Evolutionary conservation across 2,113 vertebrate species (phyloP).

Genomic region (Spheniscus mendiculus): DNA sequence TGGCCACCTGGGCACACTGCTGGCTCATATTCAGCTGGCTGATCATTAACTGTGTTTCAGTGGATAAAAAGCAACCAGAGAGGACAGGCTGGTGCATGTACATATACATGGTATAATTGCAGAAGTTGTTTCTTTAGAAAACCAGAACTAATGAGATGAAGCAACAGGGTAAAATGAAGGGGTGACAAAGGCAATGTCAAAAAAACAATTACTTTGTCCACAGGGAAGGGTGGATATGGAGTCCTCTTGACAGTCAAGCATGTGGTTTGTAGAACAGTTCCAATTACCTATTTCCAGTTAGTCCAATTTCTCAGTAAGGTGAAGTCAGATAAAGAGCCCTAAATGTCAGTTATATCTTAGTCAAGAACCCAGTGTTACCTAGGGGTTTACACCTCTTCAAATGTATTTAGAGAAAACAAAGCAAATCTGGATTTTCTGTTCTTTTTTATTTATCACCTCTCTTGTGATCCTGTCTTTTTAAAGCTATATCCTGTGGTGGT

Average conservation of each 20-base stretch:
- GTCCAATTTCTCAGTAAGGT: not conserved
- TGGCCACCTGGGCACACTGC: too few species aligned
- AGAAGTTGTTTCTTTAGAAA: not conserved
- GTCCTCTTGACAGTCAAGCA: not conserved
- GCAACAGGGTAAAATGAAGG: not conserved
- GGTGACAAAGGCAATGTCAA: not conserved
- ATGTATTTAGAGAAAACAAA: not conserved
- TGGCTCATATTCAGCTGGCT: too few species aligned
- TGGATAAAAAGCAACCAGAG: not conserved
- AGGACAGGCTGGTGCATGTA: not conserved
- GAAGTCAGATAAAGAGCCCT: not conserved
- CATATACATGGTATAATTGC: not conserved
- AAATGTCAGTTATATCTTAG: not conserved
- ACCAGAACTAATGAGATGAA: not conserved
- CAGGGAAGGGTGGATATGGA: not conserved
- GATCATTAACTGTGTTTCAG: not conserved
- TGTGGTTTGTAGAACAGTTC: not conserved
- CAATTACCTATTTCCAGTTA: not conserved
- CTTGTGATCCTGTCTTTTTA: constrained; percentile 36
- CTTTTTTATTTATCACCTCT: not conserved
- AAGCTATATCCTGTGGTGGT: constrained; percentile 87
- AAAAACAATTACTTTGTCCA: not conserved
- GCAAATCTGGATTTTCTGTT: not conserved
- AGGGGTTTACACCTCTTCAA: not conserved
- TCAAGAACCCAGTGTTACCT: not conserved